These are phyloP conservation scores for Nebria salina DNA, from an alignment of 2,888 invertebrate species.

Conservation along the genomic window DNA sequence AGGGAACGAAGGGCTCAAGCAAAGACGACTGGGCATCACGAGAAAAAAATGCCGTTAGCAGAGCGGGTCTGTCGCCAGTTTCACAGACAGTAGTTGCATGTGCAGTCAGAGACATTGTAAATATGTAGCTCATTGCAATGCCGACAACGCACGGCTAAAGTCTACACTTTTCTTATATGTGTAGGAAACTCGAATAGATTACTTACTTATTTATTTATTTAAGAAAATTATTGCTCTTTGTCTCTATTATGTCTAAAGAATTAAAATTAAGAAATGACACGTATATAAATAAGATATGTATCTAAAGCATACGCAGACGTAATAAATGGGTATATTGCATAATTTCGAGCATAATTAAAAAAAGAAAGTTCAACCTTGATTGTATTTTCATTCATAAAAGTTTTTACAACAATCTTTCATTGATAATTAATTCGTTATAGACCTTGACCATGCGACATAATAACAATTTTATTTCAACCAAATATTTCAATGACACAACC, in stretches of 20 bases:
- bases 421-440: neutral
- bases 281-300: neutral
- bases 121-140: conserved; percentile 22
- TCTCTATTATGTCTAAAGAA: too few species aligned
- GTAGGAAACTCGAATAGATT: neutral
- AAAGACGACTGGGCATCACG: neutral
- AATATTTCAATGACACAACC: neutral
- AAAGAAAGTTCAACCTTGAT: neutral
- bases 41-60: conserved; percentile 35
- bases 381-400: neutral
- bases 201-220: neutral
- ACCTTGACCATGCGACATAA: neutral
- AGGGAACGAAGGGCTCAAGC: neutral
- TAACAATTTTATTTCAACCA: neutral
- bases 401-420: neutral
- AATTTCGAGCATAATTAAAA: neutral
- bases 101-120: neutral
- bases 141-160: conserved; percentile 10
- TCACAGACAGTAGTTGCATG: conserved; percentile 14
- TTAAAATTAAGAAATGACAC: too few species aligned
- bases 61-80: conserved; percentile 25
- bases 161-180: neutral
- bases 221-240: too few species aligned
- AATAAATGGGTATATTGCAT: neutral
- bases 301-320: neutral